Base-by-base conservation (phyloP, 2,888 invertebrate genomes). In the Notodonta ziczac region DNA sequence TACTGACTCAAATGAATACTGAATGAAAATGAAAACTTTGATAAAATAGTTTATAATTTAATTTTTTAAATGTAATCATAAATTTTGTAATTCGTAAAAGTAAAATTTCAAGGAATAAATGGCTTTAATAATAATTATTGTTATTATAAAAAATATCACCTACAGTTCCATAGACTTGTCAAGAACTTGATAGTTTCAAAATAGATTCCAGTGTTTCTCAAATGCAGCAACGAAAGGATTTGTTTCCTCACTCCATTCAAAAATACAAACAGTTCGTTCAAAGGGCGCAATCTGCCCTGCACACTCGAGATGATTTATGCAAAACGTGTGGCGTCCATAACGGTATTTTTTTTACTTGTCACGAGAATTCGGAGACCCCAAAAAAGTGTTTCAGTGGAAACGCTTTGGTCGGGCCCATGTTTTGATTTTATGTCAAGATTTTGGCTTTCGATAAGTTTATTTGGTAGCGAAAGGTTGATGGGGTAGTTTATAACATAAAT, bases 231-330 rank as follows among this genome's bases (percentile, higher is more conserved):
- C 10, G 5, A 46, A 46, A 10, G 46, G 5, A n/a, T 46, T n/a
- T 5, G 13, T 13, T 42, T 46, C 46, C 58, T 60, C 56, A 61
- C 62, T 72, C 67, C 56, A 32, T 54, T 14, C 1, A 14, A 52
- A 62, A 62, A 39, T 58, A 60, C 46, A 40, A 56, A 48, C 52
- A 52, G 40, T 35, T 10, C 24, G 57, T 10, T 44, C 42, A 77
- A 82, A 78, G 75, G 78, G 71, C 69, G 76, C 72, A 76, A 79
- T 70, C 77, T 77, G 76, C 76, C 70, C 64, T 76, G 68, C 76
- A 83, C 85, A 86, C 90, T 90, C 73, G 83, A 88, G 73, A 88
- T 91, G 91, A 92, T 90, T 90, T 90, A 91, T 88, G 89, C 90
- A 87, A 85, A 83, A 77, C 82, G 81, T 81, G 85, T 74, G 81